Percentiles rank a stretch among this genome's conserved stretches.
These are phyloP conservation scores for Solenopsis fugax DNA, from an alignment of 1,140 invertebrate species.

Conservation along the genomic window DNA sequence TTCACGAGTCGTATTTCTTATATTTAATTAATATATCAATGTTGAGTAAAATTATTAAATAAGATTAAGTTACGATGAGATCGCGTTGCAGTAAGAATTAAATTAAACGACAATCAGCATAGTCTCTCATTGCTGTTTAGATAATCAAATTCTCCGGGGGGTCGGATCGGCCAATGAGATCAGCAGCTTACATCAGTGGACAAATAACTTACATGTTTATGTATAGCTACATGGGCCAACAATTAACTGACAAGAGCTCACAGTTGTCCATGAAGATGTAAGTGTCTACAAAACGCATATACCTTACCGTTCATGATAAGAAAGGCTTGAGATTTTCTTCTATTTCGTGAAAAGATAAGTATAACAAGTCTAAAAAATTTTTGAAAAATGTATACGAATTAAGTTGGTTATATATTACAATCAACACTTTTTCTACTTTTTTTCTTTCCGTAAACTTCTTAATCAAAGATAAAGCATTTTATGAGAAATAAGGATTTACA, in stretches of 20 bases:
- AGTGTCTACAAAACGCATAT: neutral
- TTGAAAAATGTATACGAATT: too few species aligned
- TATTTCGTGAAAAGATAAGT: too few species aligned
- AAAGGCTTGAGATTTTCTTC: too few species aligned
- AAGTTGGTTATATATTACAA: too few species aligned
- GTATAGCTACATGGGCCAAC: slow-evolving; percentile 60
- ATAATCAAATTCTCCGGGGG: slow-evolving; percentile 14
- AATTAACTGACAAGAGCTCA: slow-evolving; percentile 65
- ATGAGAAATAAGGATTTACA: too few species aligned
- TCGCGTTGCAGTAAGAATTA: too few species aligned
- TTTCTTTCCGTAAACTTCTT: too few species aligned
- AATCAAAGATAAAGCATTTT: too few species aligned
- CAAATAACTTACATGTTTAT: slow-evolving; percentile 67
- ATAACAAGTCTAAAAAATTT: too few species aligned
- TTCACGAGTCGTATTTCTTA: too few species aligned
- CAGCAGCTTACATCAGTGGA: neutral
- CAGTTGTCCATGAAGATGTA: slow-evolving; percentile 56
- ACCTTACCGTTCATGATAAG: too few species aligned
- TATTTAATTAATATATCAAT: neutral
- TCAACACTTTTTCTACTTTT: too few species aligned
- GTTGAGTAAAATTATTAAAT: neutral
- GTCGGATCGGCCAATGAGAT: slow-evolving; percentile 36
- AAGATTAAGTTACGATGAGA: neutral
- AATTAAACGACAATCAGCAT: neutral
- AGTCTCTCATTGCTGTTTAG: slow-evolving; percentile 7